Conservation (phyloP, 2,888 invertebrate species). For the Argyresthia albistria region DNA sequence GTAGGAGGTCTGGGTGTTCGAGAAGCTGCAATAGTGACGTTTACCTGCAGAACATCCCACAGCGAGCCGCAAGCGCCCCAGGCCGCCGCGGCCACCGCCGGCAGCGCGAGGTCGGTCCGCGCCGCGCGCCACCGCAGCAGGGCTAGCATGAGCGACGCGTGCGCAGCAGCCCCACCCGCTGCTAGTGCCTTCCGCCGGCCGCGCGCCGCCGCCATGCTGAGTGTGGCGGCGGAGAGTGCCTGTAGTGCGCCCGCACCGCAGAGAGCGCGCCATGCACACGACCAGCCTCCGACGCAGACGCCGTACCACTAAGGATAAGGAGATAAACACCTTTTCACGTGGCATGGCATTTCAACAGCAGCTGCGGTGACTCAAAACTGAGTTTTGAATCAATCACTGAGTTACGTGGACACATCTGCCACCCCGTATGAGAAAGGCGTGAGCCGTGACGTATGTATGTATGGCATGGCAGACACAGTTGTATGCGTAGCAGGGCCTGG, state of each 20-base stretch:
- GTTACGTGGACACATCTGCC: too few species aligned
- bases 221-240: slow-evolving; percentile 82
- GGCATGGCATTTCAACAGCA: not conserved
- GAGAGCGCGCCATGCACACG: slow-evolving; percentile 81
- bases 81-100: slow-evolving; percentile 87
- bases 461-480: not conserved
- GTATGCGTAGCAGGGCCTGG: not conserved
- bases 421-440: not conserved
- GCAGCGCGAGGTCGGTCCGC: slow-evolving; percentile 84
- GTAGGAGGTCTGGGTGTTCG: too few species aligned
- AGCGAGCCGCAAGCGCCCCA: slow-evolving; percentile 91
- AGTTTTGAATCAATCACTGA: too few species aligned
- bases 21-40: too few species aligned
- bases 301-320: slow-evolving; percentile 82
- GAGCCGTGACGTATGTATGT: too few species aligned
- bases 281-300: slow-evolving; percentile 84
- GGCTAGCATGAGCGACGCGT: slow-evolving; percentile 83
- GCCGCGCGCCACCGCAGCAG: slow-evolving; percentile 86
- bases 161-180: slow-evolving; percentile 86
- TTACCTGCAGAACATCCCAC: slow-evolving; percentile 81
- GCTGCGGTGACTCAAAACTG: too few species aligned
- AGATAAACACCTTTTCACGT: not conserved
- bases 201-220: slow-evolving; percentile 85
- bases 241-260: slow-evolving; percentile 83
- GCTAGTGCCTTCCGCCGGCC: slow-evolving; percentile 82